Evolutionary conservation across 2,888 invertebrate species (phyloP), one percentile per base, ranked within the genome.

Genomic region (Epirrhoe tristata): DNA sequence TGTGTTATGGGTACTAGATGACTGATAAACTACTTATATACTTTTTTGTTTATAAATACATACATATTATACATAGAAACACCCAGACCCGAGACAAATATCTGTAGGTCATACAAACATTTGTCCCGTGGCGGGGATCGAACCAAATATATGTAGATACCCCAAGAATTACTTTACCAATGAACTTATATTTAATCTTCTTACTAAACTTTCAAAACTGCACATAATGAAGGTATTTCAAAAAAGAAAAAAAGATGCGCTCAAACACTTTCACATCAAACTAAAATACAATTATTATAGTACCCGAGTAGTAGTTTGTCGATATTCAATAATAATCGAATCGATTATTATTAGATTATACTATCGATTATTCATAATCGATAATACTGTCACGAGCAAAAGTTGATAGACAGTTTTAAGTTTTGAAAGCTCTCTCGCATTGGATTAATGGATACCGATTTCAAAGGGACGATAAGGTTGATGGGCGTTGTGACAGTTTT

Each of bases 321-420:
- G 50, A 65, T 58, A 58, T 58, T 66, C 34, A 62, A 58, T 57
- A 48, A 53, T 63, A 63, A 58, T 58, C 36, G 50, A 63, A 34
- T 54, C 8, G 32, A 54, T 36, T 24, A 24, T 24, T 24, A 24
- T 24, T 24, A 24, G 24, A 24, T 24, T 24, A 24, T 24, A 24
- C 24, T 24, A 24, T 24, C 6, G 34, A 54, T 54, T 57, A 52
- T 57, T 57, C 31, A 54, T 61, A 61, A 54, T 61, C 32, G 43
- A 31, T 43, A 39, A 12, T 43, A 43, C 39, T 43, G 39, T 43
- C 39, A 43, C 39, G 12, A 12, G 12, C 39, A 43, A 43, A 43
- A 43, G 4, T 12, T 43, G 12, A 43, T 43, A 12, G 4, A 12
- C 4, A 12, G 39, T 43, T 12, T 43, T 10, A 34, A 7, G 7